phyloP scores from a whole-genome alignment of 2,113 vertebrate species.

The Scatophagus argus region DNA sequence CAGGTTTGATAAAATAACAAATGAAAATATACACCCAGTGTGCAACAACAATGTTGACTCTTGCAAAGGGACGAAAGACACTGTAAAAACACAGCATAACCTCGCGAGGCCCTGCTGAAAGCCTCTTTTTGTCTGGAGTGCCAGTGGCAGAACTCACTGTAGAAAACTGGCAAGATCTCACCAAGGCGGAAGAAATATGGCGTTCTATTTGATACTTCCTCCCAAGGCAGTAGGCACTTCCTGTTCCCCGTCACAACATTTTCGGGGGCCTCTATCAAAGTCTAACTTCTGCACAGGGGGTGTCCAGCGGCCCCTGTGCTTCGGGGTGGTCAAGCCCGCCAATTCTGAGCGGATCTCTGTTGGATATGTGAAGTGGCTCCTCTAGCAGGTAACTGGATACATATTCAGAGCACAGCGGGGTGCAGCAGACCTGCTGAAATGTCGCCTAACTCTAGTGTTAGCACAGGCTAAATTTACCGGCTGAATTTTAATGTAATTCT shows the following conservation, averaged over 20 bases:
- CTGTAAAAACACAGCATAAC: slow-evolving; percentile 63
- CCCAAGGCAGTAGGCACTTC: slow-evolving; percentile 76
- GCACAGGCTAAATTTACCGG: slow-evolving; percentile 55
- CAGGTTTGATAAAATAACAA: slow-evolving; percentile 36
- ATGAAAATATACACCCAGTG: slow-evolving; percentile 35
- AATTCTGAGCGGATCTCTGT: slow-evolving; percentile 69
- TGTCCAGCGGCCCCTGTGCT: slow-evolving; percentile 57
- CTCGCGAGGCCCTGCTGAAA: slow-evolving; percentile 58
- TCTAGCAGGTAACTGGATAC: slow-evolving; percentile 72
- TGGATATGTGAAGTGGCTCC: slow-evolving; percentile 65
- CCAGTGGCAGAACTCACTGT: slow-evolving; percentile 51
- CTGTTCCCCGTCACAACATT: slow-evolving; percentile 80
- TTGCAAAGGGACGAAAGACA: slow-evolving; percentile 59
- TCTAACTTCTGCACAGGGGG: slow-evolving; percentile 48
- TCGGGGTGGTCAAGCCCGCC: slow-evolving; percentile 78
- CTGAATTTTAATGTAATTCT: slow-evolving; percentile 18
- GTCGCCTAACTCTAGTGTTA: slow-evolving; percentile 47
- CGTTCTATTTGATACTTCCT: slow-evolving; percentile 86
- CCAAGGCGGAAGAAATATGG: slow-evolving; percentile 70
- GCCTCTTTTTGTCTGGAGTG: slow-evolving; percentile 57
- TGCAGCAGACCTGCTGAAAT: slow-evolving; percentile 60
- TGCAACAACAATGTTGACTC: slow-evolving; percentile 52
- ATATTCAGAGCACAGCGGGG: slow-evolving; percentile 58
- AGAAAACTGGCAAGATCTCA: slow-evolving; percentile 58
- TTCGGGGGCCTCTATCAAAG: slow-evolving; percentile 76